These are phyloP conservation scores for Catocala sponsa DNA, from an alignment of 2,888 invertebrate species.

Conservation along the genomic window DNA sequence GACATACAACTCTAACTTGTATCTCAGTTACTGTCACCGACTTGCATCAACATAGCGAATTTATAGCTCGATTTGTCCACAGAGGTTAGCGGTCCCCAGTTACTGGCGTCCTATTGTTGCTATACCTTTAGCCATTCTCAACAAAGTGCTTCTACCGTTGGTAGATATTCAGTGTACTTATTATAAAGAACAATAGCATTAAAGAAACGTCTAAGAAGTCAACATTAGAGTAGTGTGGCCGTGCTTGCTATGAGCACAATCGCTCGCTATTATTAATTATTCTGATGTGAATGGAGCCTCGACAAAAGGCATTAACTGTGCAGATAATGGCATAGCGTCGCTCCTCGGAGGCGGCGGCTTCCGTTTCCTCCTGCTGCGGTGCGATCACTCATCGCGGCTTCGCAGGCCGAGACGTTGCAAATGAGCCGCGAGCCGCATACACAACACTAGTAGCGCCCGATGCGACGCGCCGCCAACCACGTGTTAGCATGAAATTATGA, in stretches of 20 bases:
- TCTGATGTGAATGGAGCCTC: conserved; percentile 70
- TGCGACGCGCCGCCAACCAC: neutral
- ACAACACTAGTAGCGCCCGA: conserved; percentile 6
- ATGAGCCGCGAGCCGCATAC: conserved; percentile 36
- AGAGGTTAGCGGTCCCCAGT: conserved; percentile 18
- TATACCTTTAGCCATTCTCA: conserved; percentile 13
- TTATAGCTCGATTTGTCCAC: conserved; percentile 31
- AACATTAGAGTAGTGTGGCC: conserved; percentile 47
- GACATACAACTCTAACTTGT: conserved; percentile 52
- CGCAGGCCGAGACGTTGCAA: conserved; percentile 33
- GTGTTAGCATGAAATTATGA: conserved; percentile 43
- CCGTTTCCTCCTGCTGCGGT: conserved; percentile 50
- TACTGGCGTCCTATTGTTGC: conserved; percentile 1
- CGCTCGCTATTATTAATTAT: conserved; percentile 75
- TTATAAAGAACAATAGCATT: conserved; percentile 36
- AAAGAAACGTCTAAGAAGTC: conserved; percentile 51
- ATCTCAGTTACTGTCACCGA: conserved; percentile 41
- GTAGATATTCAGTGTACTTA: too few relatives aligned
- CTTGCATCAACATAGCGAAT: conserved; percentile 35
- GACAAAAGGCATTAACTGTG: conserved; percentile 74
- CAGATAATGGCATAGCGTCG: conserved; percentile 71
- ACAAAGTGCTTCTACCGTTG: too few relatives aligned
- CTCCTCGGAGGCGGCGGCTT: conserved; percentile 48
- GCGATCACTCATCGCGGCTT: conserved; percentile 59
- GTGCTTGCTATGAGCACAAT: conserved; percentile 63